Conservation (phyloP, 2,113 vertebrate genomes). For the Anguilla japonica region DNA sequence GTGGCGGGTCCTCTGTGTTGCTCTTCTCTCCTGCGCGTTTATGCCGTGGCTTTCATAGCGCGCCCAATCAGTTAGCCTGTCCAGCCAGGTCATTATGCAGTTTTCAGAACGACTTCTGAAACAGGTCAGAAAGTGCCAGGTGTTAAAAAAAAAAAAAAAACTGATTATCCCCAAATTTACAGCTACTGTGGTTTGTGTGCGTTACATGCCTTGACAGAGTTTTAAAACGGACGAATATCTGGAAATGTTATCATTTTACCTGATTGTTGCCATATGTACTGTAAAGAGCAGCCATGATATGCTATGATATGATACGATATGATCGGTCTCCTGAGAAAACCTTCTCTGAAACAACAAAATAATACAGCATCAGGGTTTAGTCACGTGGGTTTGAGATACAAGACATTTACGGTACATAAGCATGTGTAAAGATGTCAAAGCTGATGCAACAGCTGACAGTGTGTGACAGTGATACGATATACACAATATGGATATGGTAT, state of each 20-base stretch:
- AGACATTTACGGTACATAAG: no score
- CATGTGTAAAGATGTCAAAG: no score
- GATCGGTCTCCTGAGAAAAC: no score
- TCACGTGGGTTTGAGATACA: no score
- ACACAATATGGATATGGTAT: no score
- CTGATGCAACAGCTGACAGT: no score
- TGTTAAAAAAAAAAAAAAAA: background rate
- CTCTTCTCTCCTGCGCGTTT: background rate
- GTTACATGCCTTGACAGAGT: background rate
- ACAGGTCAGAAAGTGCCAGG: background rate
- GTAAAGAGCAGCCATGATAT: no score
- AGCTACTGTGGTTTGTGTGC: background rate
- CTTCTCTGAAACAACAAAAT: no score
- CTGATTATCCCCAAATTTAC: background rate
- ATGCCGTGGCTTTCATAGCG: slow-evolving; percentile 11
- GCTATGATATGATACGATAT: no score
- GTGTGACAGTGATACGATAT: no score
- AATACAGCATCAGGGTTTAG: no score
- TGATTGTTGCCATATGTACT: background rate
- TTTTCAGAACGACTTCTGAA: background rate
- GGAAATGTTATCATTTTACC: background rate
- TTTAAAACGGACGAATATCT: no score
- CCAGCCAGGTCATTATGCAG: slow-evolving; percentile 19
- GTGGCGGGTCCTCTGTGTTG: slow-evolving; percentile 7
- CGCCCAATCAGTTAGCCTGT: slow-evolving; percentile 22